phyloP scores from a whole-genome alignment of 2,888 invertebrate genomes.

The Lasioglossum zephyrum region DNA sequence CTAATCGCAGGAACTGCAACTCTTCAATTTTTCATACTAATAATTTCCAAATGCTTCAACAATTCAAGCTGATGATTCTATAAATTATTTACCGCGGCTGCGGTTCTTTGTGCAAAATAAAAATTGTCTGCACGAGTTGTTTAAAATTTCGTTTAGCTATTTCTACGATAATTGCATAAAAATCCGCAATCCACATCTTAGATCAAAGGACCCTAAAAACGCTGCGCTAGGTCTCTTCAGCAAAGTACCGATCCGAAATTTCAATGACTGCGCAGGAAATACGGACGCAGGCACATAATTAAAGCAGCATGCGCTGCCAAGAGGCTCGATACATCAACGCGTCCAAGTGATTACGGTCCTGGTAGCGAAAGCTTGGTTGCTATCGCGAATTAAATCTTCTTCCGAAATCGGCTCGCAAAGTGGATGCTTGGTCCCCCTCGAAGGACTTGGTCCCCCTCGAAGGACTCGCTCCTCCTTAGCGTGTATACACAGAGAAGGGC shows the following conservation, averaged over 20 bases:
- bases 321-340: conserved; percentile 69
- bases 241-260: conserved; percentile 41
- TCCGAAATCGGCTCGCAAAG: conserved; percentile 48
- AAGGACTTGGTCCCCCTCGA: neutral
- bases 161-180: neutral
- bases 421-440: conserved; percentile 8
- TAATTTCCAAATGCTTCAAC: no score
- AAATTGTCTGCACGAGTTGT: neutral
- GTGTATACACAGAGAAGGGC: conserved; percentile 13
- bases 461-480: conserved; percentile 3
- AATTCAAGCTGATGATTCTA: no score
- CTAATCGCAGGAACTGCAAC: neutral
- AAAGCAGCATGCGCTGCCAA: conserved; percentile 58
- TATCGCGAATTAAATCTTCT: conserved; percentile 78
- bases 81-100: neutral
- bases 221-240: neutral
- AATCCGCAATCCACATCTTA: neutral
- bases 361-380: conserved; percentile 67
- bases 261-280: conserved; percentile 65
- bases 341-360: conserved; percentile 70
- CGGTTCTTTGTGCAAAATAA: neutral
- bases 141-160: neutral
- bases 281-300: conserved; percentile 62
- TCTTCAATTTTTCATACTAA: neutral
- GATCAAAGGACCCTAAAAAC: neutral